Conservation (phyloP, 2,888 invertebrate species). For the Emmelina monodactyla region DNA sequence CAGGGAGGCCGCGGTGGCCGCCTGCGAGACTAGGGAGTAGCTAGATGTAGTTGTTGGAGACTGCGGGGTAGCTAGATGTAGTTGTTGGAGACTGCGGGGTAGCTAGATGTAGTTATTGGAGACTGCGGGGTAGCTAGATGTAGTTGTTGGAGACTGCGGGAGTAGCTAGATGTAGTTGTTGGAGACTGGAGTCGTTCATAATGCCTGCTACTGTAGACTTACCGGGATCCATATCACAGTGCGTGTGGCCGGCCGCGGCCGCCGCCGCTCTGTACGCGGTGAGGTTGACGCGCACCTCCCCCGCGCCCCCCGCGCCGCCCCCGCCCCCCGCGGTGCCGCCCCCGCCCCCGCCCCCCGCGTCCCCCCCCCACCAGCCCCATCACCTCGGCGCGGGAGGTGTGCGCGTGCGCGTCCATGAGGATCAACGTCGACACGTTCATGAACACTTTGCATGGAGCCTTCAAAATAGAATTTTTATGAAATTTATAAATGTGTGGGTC, state of each 20-base stretch:
- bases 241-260: conserved; percentile 71
- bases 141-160: too few relatives aligned
- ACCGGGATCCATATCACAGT: conserved; percentile 84
- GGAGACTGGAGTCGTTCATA: too few relatives aligned
- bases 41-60: too few relatives aligned
- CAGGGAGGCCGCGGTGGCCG: conserved; percentile 67
- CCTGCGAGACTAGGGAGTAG: conserved; percentile 45
- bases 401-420: conserved; percentile 75
- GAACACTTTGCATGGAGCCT: conserved; percentile 47
- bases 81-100: too few relatives aligned
- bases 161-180: too few relatives aligned
- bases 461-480: not conserved
- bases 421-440: conserved; percentile 69
- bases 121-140: too few relatives aligned
- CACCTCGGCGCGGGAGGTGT: conserved; percentile 74
- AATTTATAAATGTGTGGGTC: not conserved
- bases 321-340: conserved; percentile 13
- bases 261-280: conserved; percentile 67
- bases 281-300: conserved; percentile 19
- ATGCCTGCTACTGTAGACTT: too few relatives aligned
- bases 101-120: too few relatives aligned
- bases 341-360: conserved; percentile 24
- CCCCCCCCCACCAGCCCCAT: conserved; percentile 79
- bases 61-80: too few relatives aligned
- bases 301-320: conserved; percentile 22